These are phyloP conservation scores for Daubentonia madagascariensis DNA, from an alignment of 2,113 vertebrate species.

Conservation along the genomic window DNA sequence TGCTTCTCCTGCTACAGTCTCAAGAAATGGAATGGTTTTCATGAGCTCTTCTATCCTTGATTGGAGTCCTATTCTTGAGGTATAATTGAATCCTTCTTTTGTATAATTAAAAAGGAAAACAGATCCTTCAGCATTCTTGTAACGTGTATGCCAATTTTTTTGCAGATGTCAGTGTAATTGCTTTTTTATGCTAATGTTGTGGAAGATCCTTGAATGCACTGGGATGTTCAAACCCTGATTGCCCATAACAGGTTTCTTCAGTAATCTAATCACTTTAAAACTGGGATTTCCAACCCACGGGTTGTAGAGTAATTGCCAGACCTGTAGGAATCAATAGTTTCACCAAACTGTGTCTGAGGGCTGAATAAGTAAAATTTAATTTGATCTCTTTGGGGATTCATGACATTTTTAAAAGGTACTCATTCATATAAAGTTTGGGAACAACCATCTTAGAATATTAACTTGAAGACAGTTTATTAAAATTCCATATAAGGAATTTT, in stretches of 20 bases:
- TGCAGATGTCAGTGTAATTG: neutral
- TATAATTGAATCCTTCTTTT: conserved; percentile 70
- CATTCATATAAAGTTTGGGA: conserved; percentile 1
- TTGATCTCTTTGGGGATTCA: neutral
- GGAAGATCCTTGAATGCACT: neutral
- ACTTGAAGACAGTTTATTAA: conserved; percentile 21
- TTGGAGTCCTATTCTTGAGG: conserved; percentile 97
- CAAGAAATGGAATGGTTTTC: conserved; percentile 98
- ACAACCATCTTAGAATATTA: neutral
- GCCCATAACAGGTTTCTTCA: neutral
- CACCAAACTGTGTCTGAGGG: neutral
- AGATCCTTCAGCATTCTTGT: neutral
- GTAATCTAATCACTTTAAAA: neutral
- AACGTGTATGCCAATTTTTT: neutral
- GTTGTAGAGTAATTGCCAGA: neutral
- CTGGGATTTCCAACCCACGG: neutral
- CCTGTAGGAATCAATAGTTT: neutral
- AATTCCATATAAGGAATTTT: neutral
- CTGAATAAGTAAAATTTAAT: conserved; percentile 43
- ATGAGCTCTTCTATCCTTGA: conserved; percentile 97
- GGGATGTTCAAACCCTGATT: neutral
- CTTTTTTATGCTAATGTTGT: neutral
- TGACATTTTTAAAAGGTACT: conserved; percentile 26
- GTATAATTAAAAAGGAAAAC: neutral
- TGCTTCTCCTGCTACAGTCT: conserved; percentile 96